Percentiles rank a stretch among this genome's conserved stretches.
These are phyloP conservation scores for Channa maculata DNA, from an alignment of 2,113 vertebrate species.

Conservation along the genomic window DNA sequence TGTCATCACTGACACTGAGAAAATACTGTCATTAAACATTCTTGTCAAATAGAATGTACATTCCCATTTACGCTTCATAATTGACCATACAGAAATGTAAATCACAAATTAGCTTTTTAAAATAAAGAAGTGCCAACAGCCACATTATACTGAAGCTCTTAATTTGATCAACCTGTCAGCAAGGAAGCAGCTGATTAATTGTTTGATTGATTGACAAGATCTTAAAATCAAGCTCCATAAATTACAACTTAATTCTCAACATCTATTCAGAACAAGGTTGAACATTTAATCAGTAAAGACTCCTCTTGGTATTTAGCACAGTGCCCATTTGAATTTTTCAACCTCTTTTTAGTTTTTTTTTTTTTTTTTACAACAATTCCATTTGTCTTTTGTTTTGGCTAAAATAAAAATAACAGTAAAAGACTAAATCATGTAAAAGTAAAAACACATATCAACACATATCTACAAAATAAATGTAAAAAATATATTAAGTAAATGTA, in stretches of 20 bases:
- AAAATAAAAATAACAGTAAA: too few species aligned
- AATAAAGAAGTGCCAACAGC: neutral
- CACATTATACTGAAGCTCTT: neutral
- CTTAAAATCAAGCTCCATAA: neutral
- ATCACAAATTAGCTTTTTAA: too few species aligned
- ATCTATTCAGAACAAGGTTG: constrained; percentile 5
- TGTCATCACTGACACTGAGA: constrained; percentile 16
- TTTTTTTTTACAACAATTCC: too few species aligned
- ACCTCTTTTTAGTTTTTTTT: too few species aligned
- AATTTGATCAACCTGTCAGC: constrained; percentile 21
- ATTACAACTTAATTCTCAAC: constrained; percentile 10
- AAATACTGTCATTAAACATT: constrained; percentile 17
- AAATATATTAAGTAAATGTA: too few species aligned
- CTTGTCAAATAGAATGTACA: neutral
- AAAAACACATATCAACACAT: too few species aligned
- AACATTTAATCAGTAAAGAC: constrained; percentile 6
- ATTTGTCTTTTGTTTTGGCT: too few species aligned
- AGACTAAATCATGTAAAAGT: too few species aligned
- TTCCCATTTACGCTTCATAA: neutral
- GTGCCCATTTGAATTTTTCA: too few species aligned
- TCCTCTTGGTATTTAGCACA: neutral
- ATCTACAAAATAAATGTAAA: too few species aligned
- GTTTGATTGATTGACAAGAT: constrained; percentile 2
- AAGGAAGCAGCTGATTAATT: neutral
- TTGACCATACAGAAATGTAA: neutral